Evolutionary conservation across 2,888 invertebrate species (phyloP).

Genomic region (Sphecodes monilicornis): DNA sequence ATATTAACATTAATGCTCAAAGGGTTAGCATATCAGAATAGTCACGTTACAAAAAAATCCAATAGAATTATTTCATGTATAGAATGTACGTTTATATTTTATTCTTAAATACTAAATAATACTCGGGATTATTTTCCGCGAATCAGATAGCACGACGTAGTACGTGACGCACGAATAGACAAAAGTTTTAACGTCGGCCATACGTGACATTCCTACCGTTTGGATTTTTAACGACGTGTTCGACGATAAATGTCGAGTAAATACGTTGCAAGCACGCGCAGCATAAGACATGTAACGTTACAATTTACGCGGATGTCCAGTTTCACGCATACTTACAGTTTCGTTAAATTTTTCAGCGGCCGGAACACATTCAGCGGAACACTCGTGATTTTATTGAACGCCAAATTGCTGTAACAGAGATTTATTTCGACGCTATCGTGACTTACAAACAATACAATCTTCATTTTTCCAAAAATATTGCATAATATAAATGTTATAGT

Average conservation of each 20-base stretch:
- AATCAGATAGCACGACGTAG: background rate
- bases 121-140: background rate
- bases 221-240: conserved; percentile 51
- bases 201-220: conserved; percentile 68
- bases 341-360: conserved; percentile 83
- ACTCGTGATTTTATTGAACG: conserved; percentile 84
- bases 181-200: conserved; percentile 51
- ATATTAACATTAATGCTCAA: too few species aligned
- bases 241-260: conserved; percentile 64
- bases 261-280: conserved; percentile 70
- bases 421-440: background rate
- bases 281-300: conserved; percentile 56
- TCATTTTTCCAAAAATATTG: background rate
- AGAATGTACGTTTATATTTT: background rate
- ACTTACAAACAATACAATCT: background rate
- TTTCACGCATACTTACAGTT: conserved; percentile 84
- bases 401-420: conserved; percentile 83
- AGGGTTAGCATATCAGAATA: too few species aligned
- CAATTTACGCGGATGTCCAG: conserved; percentile 41
- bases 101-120: background rate
- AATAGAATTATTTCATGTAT: background rate
- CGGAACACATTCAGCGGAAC: conserved; percentile 84
- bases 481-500: background rate
- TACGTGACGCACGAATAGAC: conserved; percentile 49
- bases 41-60: too few species aligned